Evolutionary conservation across 2,797 vertebrate genomes (phyloP), one percentile per base, ranked within the genome.

Genomic region (Megalops cyprinoides): DNA sequence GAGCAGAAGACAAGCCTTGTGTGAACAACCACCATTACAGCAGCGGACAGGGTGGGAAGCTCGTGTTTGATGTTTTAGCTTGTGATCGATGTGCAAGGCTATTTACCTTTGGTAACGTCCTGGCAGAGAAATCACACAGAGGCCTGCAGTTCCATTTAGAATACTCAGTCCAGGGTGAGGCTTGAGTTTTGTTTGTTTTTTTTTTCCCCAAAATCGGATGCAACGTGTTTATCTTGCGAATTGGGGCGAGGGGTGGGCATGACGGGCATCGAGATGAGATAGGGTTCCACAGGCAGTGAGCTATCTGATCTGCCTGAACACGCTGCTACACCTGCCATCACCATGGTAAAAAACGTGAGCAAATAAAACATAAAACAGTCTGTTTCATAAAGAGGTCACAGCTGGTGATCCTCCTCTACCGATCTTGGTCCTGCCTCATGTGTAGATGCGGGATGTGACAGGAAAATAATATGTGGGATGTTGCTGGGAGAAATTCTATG

Each of bases 101-200:
- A n/a, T 69, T 69, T 42, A 42, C 65, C 37, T 69, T 69, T 69
- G 0, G 65, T 23, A 69, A 69, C 65, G 44, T 42, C 65, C 51
- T 39, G 8, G 37, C 1, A 18, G 8, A 44, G 65, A 42, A 23
- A 42, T 69, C 65, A 69, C 25, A 42, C 34, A 42, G n/a, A 69
- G 37, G 18, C 15, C 39, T 42, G 65, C 37, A 42, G 20, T 42
- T 69, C 8, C 20, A 42, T 69, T 39, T n/a, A 7, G n/a, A 37
- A 42, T 23, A 25, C 25, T 58, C 7, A n/a, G 9, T 20, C 55
- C 37, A 42, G 9, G 18, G 18, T 44, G 31, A 42, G 23, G 44
- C n/a, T 39, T 69, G 0, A 42, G 4, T 44, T n/a, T 42, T 42
- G 23, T 9, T 18, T 31, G 25, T 5, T 14, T 15, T n/a, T 42